A percentile compares a stretch with the other conserved stretches of the same genome.
phyloP scores from a whole-genome alignment of 2,113 vertebrate genomes.

The Microcebus tavaratra region DNA sequence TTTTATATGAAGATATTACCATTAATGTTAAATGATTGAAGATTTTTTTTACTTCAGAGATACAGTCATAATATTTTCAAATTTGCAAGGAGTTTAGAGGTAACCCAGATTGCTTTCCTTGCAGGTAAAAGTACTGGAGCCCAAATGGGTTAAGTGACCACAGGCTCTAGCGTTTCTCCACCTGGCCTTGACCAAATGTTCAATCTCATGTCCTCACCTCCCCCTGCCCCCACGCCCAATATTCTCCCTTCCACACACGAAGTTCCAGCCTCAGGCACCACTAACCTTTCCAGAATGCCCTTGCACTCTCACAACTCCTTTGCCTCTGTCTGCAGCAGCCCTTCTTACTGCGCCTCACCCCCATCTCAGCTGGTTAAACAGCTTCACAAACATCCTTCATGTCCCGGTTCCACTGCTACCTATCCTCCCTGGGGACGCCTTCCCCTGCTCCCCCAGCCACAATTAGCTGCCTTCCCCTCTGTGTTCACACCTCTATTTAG shows the following conservation, averaged over 20 bases:
- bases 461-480: neutral
- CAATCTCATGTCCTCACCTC: neutral
- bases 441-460: neutral
- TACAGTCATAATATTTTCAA: neutral
- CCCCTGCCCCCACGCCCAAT: rapidly evolving
- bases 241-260: neutral
- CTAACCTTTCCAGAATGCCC: neutral
- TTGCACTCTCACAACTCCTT: neutral
- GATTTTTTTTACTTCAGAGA: neutral
- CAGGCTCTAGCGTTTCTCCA: neutral
- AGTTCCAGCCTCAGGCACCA: neutral
- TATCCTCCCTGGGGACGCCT: neutral
- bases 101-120: neutral
- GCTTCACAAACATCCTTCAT: neutral
- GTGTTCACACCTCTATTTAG: neutral
- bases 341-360: neutral
- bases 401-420: neutral
- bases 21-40: neutral
- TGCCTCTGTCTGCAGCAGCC: neutral
- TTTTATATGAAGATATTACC: neutral
- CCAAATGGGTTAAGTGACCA: neutral
- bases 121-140: neutral
- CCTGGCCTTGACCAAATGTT: neutral
- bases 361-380: neutral
- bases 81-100: conserved; percentile 1